Evolutionary conservation across 2,113 vertebrate genomes (phyloP).

Genomic region (Bostrychus sinensis): DNA sequence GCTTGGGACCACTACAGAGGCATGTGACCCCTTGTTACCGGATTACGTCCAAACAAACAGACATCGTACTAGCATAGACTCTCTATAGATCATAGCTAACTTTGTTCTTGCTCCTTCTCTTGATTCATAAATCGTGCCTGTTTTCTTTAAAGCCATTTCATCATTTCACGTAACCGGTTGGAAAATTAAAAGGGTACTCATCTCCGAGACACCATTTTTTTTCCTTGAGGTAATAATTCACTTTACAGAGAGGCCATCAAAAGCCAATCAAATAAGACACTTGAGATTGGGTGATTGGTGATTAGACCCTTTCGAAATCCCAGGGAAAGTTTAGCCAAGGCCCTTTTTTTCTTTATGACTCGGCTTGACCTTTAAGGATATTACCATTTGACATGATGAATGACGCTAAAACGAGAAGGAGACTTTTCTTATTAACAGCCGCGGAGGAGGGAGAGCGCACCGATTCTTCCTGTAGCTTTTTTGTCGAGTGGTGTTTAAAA

Average conservation of each 20-base stretch:
- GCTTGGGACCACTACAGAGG: no score
- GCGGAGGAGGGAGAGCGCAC: constrained; percentile 44
- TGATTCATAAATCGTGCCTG: constrained; percentile 16
- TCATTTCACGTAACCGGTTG: constrained; percentile 17
- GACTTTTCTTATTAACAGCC: constrained; percentile 73
- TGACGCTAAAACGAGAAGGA: constrained; percentile 62
- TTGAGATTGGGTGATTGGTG: constrained; percentile 71
- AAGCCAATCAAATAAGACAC: constrained; percentile 74
- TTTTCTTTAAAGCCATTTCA: constrained; percentile 23
- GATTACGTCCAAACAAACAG: no score
- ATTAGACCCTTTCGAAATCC: constrained; percentile 73
- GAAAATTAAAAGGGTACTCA: constrained; percentile 22
- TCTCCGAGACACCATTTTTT: constrained; percentile 28
- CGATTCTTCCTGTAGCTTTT: constrained; percentile 12
- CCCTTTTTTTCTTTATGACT: constrained; percentile 75
- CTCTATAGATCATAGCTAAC: no score
- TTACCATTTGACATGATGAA: constrained; percentile 77
- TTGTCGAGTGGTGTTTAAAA: background rate
- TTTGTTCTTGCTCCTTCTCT: background rate
- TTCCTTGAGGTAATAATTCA: constrained; percentile 48
- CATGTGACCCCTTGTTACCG: no score
- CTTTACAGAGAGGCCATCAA: constrained; percentile 64
- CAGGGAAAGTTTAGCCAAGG: constrained; percentile 73
- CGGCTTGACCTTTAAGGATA: constrained; percentile 77
- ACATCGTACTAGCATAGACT: no score